Percentiles rank a stretch among this genome's conserved stretches.
These are phyloP conservation scores for Oncorhynchus clarkii DNA, from an alignment of 2,113 vertebrate genomes.

Conservation along the genomic window DNA sequence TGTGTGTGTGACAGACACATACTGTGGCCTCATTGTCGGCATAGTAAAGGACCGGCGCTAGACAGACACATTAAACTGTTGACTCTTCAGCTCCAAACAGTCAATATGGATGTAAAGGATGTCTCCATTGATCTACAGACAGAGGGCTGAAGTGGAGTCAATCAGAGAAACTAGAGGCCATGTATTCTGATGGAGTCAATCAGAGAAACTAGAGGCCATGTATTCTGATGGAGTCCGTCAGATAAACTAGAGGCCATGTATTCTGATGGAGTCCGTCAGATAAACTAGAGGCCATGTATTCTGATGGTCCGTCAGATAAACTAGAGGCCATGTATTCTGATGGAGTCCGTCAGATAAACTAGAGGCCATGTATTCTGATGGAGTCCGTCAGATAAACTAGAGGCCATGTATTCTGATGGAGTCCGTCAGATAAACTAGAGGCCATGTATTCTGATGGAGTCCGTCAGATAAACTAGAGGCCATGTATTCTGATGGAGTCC, in stretches of 20 bases:
- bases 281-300: no score
- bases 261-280: neutral
- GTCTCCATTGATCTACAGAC: constrained; percentile 30
- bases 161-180: neutral
- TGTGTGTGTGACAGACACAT: neutral
- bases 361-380: neutral
- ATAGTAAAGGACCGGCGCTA: neutral
- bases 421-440: no score
- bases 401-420: neutral
- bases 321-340: no score
- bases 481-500: neutral
- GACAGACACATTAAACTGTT: neutral
- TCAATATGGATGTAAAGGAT: neutral
- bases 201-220: neutral
- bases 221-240: neutral
- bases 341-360: neutral
- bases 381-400: neutral
- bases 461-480: neutral
- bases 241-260: neutral
- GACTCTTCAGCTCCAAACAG: constrained; percentile 3
- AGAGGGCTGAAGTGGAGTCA: neutral
- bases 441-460: neutral
- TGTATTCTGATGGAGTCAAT: neutral
- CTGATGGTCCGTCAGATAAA: no score
- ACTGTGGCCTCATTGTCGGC: neutral